Evolutionary conservation across 2,113 vertebrate genomes (phyloP), one percentile per base, ranked within the genome.

Genomic region (Phalacrocorax carbo): DNA sequence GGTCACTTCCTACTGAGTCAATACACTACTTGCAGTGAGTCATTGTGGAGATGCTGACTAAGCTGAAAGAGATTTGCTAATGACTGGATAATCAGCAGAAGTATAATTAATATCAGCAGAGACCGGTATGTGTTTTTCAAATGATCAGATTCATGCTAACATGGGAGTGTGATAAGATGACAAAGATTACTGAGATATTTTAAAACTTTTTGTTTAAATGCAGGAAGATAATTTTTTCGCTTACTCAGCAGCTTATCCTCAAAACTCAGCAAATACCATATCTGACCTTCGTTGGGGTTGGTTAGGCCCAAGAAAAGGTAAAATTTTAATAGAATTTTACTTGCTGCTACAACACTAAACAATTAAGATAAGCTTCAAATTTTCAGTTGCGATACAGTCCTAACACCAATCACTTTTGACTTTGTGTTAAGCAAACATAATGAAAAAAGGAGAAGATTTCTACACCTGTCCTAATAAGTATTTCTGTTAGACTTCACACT

Each of bases 1-100:
- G 21, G 70, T 96, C 91, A 96, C 68, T 97, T 96, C 96, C 96
- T 94, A 94, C 58, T 95, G 94, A 97, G 84, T 96, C 93, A 97
- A 91, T 78, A 70, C 48, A 40, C 51, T 40, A 86, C 89, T 96
- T 62, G 71, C 38, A 71, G 64, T 91, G 95, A 97, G 82, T 97
- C 94, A 97, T 66, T 88, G 71, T 81, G 89, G 87, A 97, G 73
- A 48, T 85, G 96, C 94, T 96, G 94, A 96, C 62, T 96, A 90
- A 96, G 87, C 75, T 91, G 71, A 86, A 95, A 88, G 75, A 94
- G 80, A 96, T 95, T 85, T 93, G 23, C 89, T 94, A 97, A 94
- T 83, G 93, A 95, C 65, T 92, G 34, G 78, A 46, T 76, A 79
- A 96, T 96, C 81, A 93, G 57, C 90, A 96, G 60, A 95, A 89